Base-by-base conservation (phyloP, 2,797 vertebrate genomes). In the Halcyon leucocephala region DNA sequence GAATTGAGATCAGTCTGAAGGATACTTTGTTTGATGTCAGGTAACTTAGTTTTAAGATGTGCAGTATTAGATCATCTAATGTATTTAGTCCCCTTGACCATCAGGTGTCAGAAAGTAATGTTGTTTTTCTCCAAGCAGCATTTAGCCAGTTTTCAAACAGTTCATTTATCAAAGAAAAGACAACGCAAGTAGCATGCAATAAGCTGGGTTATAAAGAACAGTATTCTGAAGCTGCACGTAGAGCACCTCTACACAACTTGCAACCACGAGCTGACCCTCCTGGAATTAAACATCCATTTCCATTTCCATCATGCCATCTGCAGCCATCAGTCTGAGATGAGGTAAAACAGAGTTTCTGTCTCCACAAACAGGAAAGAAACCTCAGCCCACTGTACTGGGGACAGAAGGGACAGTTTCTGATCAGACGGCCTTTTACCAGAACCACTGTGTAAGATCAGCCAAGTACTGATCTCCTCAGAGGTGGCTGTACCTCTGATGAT, bases 331-430 rank as follows among this genome's bases (percentile, higher is more conserved):
- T 21, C 62, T 21, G n/a, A 66, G 44, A 58, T 2, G 12, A 84
- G n/a, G 24, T 14, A 58, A 41, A 70, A n/a, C 0, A 0, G 28
- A 37, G 12, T 35, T 60, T 21, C 74, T 1, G 0, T 31, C 25
- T 20, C 4, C 16, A 49, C 15, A 49, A 61, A 52, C 17, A 51
- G 42, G 26, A 35, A 52, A 49, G 51, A 81, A 48, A 3, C 4
- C 18, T 46, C 28, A 76, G 4, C 8, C 8, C 14, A 8, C n/a
- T 39, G 25, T 20, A 67, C 9, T 0, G 0, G 33, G 14, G 21
- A 33, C 22, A 31, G 29, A 57, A 9, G 8, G 20, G 49, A 46
- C 15, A 10, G 42, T 5, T 74, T 70, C 67, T 33, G 11, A 15
- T 31, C 8, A 41, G 66, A 51, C 13, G 54, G 41, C 18, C 20